A percentile compares a stretch with the other conserved stretches of the same genome.
These are phyloP conservation scores for Oxystoma pomonae DNA, from an alignment of 2,888 invertebrate genomes.

Conservation along the genomic window DNA sequence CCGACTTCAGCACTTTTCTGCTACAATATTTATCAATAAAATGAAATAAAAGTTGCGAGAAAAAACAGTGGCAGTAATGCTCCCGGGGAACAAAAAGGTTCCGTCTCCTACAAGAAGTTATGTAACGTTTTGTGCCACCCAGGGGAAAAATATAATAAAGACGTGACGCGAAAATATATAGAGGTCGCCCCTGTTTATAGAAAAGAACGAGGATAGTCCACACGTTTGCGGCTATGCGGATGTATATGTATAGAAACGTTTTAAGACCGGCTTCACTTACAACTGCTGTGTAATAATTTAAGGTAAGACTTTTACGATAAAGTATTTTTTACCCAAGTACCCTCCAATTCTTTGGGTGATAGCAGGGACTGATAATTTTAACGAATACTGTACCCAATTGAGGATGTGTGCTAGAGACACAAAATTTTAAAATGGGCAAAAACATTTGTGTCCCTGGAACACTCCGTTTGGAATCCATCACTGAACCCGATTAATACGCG, in stretches of 20 bases:
- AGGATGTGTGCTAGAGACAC: no score
- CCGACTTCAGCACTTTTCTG: slow-evolving; percentile 7
- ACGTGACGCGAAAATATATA: slow-evolving; percentile 48
- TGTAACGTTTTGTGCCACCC: slow-evolving; percentile 49
- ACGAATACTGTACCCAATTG: no score
- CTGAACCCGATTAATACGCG: no score
- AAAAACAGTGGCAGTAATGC: slow-evolving; percentile 35
- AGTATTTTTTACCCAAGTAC: no score
- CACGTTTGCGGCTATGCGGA: slow-evolving; percentile 2
- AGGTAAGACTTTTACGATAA: no score
- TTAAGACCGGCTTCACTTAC: no score
- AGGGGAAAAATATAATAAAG: slow-evolving; percentile 50
- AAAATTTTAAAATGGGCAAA: no score
- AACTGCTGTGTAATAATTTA: no score
- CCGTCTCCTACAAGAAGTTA: slow-evolving; percentile 50
- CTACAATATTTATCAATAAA: slow-evolving; percentile 28
- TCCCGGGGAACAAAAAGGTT: slow-evolving; percentile 39
- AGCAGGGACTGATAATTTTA: no score
- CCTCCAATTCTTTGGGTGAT: no score
- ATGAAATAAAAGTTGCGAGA: slow-evolving; percentile 38
- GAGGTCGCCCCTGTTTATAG: slow-evolving; percentile 42
- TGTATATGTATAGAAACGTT: background rate
- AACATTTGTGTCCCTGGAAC: no score
- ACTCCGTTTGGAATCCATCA: no score
- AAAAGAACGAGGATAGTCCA: slow-evolving; percentile 39